phyloP scores from a whole-genome alignment of 2,113 vertebrate species.

The Sturnus vulgaris region DNA sequence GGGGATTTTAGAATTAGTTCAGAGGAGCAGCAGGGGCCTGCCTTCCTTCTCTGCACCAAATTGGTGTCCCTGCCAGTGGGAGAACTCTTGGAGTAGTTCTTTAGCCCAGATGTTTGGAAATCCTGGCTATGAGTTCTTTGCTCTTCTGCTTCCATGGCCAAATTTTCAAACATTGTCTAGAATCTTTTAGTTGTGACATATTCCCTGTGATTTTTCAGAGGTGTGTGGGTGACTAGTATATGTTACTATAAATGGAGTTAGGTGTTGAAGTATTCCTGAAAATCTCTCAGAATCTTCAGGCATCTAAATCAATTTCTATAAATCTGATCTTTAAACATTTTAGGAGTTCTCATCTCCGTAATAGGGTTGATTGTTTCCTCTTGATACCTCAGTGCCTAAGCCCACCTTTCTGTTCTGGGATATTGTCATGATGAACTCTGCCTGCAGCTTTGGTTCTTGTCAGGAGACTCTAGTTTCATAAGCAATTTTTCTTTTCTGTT shows the following conservation, averaged over 20 bases:
- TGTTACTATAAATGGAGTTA: not conserved
- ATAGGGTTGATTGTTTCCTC: not conserved
- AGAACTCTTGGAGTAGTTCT: not conserved
- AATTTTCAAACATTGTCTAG: not conserved
- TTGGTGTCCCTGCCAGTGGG: accelerated
- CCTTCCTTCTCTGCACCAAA: not conserved
- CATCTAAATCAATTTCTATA: not conserved
- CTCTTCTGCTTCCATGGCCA: not conserved
- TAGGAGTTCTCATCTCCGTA: accelerated
- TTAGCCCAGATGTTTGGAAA: not conserved
- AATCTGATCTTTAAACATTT: not conserved
- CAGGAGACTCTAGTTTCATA: not conserved
- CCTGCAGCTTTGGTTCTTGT: not conserved
- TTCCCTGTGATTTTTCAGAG: not conserved
- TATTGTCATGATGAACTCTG: not conserved
- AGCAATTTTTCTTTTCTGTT: not conserved
- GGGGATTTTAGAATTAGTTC: not conserved
- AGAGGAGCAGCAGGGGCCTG: not conserved
- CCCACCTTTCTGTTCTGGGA: not conserved
- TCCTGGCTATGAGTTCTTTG: not conserved
- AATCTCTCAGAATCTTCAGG: not conserved
- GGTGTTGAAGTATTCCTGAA: not conserved
- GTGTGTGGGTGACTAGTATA: accelerated
- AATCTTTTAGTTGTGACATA: not conserved
- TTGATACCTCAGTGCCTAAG: not conserved